These are phyloP conservation scores for Patiria miniata DNA, from an alignment of 35 echinoderm and acorn worm genomes.

Conservation along the genomic window DNA sequence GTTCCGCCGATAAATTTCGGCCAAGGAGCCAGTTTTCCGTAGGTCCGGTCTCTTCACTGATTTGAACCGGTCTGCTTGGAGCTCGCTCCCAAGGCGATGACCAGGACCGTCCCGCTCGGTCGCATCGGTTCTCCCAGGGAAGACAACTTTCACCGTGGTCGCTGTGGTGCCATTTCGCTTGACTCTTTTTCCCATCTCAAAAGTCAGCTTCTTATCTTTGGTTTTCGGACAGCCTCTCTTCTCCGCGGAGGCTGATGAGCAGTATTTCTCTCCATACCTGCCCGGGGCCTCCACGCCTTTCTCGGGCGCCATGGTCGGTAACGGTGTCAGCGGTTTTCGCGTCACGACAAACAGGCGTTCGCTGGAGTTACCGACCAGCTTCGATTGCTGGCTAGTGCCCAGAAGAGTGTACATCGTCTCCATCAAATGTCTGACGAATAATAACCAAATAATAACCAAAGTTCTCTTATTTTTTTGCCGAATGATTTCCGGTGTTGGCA, in stretches of 20 bases:
- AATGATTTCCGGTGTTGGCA: too few relatives aligned
- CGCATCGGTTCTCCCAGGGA: not conserved
- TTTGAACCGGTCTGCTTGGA: not conserved
- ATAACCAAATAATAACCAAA: too few relatives aligned
- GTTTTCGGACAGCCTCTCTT: not conserved
- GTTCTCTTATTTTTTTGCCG: too few relatives aligned
- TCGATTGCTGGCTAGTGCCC: not conserved
- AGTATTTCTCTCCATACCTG: not conserved
- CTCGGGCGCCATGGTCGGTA: not conserved
- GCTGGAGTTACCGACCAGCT: not conserved
- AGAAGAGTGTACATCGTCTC: not conserved
- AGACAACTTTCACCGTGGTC: not conserved
- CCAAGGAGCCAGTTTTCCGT: too few relatives aligned
- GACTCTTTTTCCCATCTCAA: not conserved
- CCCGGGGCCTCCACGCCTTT: not conserved
- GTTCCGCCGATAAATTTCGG: not conserved
- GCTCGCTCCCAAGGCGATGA: not conserved
- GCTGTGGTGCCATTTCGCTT: not conserved
- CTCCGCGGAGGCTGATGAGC: not conserved
- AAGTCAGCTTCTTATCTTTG: not conserved
- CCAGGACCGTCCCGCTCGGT: not conserved
- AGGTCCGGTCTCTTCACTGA: not conserved
- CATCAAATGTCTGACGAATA: not conserved
- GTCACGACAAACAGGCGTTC: not conserved
- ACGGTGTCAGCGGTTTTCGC: not conserved